Base-by-base conservation (phyloP, 2,888 invertebrate genomes). In the Amphipyra tragopoginis region DNA sequence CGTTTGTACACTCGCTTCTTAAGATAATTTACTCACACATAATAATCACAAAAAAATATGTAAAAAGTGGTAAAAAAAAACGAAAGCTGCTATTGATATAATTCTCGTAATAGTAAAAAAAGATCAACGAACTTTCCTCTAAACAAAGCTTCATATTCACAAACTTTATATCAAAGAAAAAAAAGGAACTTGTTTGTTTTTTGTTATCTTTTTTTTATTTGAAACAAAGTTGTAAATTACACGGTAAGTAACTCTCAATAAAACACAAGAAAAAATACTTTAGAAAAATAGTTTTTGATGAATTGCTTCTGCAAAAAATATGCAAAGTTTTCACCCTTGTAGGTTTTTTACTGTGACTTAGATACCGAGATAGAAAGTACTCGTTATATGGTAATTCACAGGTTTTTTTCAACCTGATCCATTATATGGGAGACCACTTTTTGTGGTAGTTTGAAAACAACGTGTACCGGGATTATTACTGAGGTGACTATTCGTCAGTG, bases 381-480 rank as follows among this genome's bases (percentile, higher is more conserved):
- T 89, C 82, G 86, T 88, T 89, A 82, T 81, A 87, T 84, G 87
- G 65, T 86, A 84, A 89, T 87, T 87, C 87, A 85, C 83, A 82
- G 66, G 57, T 50, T 69, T 82, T 83, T 84, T 82, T 79, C 48
- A 21, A 63, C 44, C n/a, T 13, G 49, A 36, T 47, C 45, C 26
- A 33, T 15, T 52, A 55, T 40, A 26, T 29, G 38, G n/a, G 50
- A 29, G n/a, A 44, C 44, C 13, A 43, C 11, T 58, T 69, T 72
- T 77, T 70, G 39, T 70, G 21, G 43, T 47, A 10, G 13, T 60
- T 29, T 1, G 0, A 38, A 29, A n/a, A n/a, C n/a, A n/a, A n/a
- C n/a, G n/a, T n/a, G n/a, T n/a, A n/a, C n/a, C n/a, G n/a, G n/a
- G n/a, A n/a, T n/a, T n/a, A n/a, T n/a, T n/a, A n/a, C n/a, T n/a